phyloP scores from a whole-genome alignment of 2,113 vertebrate species.

The Benitochromis conjunctus region DNA sequence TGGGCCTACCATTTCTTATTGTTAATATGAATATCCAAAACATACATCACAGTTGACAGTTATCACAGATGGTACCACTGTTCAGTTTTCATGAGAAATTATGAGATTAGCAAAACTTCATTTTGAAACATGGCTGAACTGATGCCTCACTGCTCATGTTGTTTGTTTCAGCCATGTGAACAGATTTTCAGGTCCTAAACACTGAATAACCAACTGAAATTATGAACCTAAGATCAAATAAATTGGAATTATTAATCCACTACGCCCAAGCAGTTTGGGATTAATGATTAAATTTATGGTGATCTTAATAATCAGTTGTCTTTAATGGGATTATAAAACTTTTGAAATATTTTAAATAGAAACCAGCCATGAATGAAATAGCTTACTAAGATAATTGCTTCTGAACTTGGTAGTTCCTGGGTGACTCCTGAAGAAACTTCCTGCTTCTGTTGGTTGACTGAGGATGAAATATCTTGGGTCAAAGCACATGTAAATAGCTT shows the following conservation, averaged over 20 bases:
- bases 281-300: background rate
- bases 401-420: background rate
- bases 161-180: background rate
- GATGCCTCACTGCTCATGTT: background rate
- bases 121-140: background rate
- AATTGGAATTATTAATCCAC: background rate
- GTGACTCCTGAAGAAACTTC: background rate
- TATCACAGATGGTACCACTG: background rate
- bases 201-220: background rate
- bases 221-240: background rate
- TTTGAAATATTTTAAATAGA: background rate
- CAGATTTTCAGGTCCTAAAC: background rate
- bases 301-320: background rate
- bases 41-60: background rate
- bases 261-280: background rate
- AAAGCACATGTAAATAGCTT: conserved; percentile 42
- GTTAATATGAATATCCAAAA: background rate
- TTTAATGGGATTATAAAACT: background rate
- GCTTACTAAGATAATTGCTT: background rate
- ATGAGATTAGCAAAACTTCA: background rate
- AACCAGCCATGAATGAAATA: background rate
- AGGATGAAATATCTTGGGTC: conserved; percentile 5
- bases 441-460: conserved; percentile 24
- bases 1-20: background rate
- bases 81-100: background rate